Percentiles rank a stretch among this genome's conserved stretches.
Conservation (phyloP, 2,797 vertebrate species). For the Garrulus glandarius region DNA sequence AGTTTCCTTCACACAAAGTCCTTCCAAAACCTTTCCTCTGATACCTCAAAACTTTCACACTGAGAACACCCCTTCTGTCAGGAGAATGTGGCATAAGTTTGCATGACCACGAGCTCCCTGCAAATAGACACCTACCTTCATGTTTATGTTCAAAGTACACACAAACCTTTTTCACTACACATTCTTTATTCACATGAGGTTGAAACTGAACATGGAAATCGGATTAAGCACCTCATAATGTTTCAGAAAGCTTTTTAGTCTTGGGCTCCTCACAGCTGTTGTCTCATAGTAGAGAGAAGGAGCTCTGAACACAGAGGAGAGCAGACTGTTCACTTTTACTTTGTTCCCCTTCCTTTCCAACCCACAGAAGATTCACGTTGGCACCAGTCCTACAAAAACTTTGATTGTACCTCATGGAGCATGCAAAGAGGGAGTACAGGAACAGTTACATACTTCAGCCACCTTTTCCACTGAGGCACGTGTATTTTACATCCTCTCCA, state of each 20-base stretch:
- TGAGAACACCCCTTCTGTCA: not conserved
- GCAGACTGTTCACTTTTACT: not conserved
- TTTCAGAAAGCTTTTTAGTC: not conserved
- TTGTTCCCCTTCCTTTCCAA: not conserved
- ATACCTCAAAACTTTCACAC: not conserved
- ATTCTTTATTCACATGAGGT: not conserved
- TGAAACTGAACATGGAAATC: not conserved
- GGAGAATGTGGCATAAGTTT: not conserved
- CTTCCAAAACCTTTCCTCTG: not conserved
- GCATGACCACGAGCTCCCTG: not conserved
- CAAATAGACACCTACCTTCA: not conserved
- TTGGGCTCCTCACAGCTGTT: not conserved
- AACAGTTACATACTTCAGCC: not conserved
- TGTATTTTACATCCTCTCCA: not conserved
- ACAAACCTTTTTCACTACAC: not conserved
- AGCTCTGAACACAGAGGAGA: not conserved
- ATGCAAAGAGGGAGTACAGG: rapidly evolving
- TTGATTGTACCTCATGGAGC: not conserved
- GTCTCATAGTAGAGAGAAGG: not conserved
- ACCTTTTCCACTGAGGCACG: not conserved
- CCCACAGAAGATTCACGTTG: not conserved
- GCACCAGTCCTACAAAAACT: not conserved
- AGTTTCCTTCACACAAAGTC: not conserved
- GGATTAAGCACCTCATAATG: not conserved
- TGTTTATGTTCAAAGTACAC: not conserved